Conservation (phyloP, 2,113 vertebrate species). For the Rhabdornis inornatus region DNA sequence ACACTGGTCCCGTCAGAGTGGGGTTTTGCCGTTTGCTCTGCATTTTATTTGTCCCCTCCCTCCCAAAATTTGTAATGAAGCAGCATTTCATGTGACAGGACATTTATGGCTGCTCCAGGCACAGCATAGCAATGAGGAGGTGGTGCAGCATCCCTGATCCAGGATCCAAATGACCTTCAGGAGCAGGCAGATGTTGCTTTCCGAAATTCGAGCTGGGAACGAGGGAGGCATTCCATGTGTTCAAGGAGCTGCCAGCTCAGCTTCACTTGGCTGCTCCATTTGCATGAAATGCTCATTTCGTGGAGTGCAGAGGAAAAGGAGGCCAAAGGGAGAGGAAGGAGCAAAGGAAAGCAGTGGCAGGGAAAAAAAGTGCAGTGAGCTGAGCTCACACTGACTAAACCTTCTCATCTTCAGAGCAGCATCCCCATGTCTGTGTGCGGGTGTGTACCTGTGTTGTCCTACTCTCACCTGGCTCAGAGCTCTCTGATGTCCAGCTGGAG, state of each 20-base stretch:
- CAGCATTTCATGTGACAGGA: neutral
- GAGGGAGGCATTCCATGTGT: neutral
- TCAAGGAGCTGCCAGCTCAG: neutral
- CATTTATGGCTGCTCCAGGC: neutral
- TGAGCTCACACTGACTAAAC: neutral
- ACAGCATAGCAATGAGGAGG: neutral
- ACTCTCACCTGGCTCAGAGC: neutral
- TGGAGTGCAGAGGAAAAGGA: neutral
- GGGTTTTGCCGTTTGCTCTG: neutral
- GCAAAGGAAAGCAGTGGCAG: neutral
- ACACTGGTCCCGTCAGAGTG: neutral
- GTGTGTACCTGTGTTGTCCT: neutral
- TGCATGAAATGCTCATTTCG: neutral
- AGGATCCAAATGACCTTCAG: conserved; percentile 35
- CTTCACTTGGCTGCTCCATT: neutral
- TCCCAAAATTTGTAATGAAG: neutral
- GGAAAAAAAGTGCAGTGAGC: neutral
- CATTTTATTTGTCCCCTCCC: neutral
- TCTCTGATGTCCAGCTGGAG: neutral
- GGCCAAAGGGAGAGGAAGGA: neutral
- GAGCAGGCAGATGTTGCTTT: neutral
- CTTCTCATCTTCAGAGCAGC: neutral
- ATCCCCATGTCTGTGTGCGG: rapidly evolving
- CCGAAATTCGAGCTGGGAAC: neutral
- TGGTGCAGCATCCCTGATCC: neutral